Conservation (phyloP, 2,888 invertebrate genomes). For the Apodemia mormo region DNA sequence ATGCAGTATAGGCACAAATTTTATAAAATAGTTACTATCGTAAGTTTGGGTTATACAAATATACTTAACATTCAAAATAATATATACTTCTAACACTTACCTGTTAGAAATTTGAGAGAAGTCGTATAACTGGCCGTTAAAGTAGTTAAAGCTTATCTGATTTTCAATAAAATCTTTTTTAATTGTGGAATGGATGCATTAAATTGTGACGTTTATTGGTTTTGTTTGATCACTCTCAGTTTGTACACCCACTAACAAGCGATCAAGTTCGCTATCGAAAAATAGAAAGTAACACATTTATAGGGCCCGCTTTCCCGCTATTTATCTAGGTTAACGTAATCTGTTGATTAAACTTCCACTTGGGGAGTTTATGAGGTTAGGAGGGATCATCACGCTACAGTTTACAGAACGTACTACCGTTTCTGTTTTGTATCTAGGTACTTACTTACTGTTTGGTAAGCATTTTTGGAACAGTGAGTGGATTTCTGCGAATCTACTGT, state of each 20-base stretch:
- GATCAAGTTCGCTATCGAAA: conserved; percentile 70
- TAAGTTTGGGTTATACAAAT: too few species aligned
- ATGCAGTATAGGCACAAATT: too few species aligned
- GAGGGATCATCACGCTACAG: conserved; percentile 34
- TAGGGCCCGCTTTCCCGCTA: conserved; percentile 71
- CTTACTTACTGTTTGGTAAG: neutral
- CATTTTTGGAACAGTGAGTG: neutral
- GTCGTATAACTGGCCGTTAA: neutral
- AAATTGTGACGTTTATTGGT: too few species aligned
- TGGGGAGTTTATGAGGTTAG: conserved; percentile 32
- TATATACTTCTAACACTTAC: neutral
- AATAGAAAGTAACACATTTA: conserved; percentile 77
- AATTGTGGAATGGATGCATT: too few species aligned
- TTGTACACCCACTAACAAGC: conserved; percentile 70
- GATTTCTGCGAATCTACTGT: neutral
- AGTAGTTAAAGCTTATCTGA: conserved; percentile 3
- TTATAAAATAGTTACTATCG: too few species aligned
- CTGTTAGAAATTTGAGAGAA: neutral
- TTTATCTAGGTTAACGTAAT: conserved; percentile 63
- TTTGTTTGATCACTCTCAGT: neutral
- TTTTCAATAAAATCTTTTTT: conserved; percentile 4
- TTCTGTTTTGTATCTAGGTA: conserved; percentile 24
- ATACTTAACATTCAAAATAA: too few species aligned
- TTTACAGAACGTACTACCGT: conserved; percentile 28
- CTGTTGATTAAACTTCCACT: conserved; percentile 35